Base-by-base conservation (phyloP, 2,113 vertebrate genomes). In the Hydropotes inermis region DNA sequence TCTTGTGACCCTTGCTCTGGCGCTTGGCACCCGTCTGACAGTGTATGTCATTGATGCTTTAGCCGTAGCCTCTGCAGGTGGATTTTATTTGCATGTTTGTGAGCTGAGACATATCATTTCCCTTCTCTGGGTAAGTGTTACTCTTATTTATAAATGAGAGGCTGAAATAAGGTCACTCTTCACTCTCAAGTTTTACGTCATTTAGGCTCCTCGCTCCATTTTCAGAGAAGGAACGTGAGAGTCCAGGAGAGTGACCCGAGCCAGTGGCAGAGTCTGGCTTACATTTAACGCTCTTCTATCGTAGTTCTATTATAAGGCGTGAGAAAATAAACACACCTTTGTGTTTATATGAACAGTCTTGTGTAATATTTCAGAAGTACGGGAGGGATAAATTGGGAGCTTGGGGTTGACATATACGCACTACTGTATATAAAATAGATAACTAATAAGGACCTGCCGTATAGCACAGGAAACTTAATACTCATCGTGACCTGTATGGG, bases 231-330 rank as follows among this genome's bases (percentile, higher is more conserved):
- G 33, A 70, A 33, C 16, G 1, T 25, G 50, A 14, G 1, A 28
- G 33, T n/a, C 27, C 4, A 0, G 25, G 33, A 3, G 23, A 86
- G 78, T 7, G 11, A n/a, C 58, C 2, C 5, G 21, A 43, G 60
- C 25, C 7, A 7, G 61, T 60, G 70, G 55, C 13, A 39, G 7
- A 67, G 60, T 54, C 55, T 60, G 67, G 47, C 12, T 85, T 43
- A 43, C n/a, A 3, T 82, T 70, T 87, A 30, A 7, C n/a, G n/a
- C 13, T 84, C 5, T 60, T 88, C 39, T 50, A 17, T 83, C 10
- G 2, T 2, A 36, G 16, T 61, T 91, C 25, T 33, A 0, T 54
- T 39, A 30, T 6, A 76, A 76, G 54, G 11, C 30, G 1, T 15
- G 33, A 67, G 50, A 79, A 60, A n/a, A 47, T 78, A 78, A 39